Evolutionary conservation across 1,140 invertebrate genomes (phyloP), one percentile per base, ranked within the genome.

Genomic region (Pinna nobilis): DNA sequence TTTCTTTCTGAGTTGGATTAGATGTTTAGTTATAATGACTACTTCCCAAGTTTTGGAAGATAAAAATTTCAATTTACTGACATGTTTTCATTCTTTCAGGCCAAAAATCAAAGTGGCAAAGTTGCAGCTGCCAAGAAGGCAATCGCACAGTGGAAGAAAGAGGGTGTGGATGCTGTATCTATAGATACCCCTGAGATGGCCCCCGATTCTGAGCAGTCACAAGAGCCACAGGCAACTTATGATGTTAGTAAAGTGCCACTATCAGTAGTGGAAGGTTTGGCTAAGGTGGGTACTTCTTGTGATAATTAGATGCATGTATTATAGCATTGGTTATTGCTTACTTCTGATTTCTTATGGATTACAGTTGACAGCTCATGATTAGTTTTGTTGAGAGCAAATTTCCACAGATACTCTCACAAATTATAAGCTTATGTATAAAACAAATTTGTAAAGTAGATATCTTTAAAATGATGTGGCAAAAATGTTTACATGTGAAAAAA

Each of bases 231-330:
- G n/a, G n/a, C n/a, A n/a, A n/a, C n/a, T n/a, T n/a, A n/a, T n/a
- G n/a, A n/a, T n/a, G n/a, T n/a, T n/a, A n/a, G n/a, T n/a, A n/a
- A n/a, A n/a, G n/a, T n/a, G n/a, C n/a, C n/a, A n/a, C n/a, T n/a
- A n/a, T 33, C 28, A 59, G 20, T 33, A 25, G 15, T 33, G 33
- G 30, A 35, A 25, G 20, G 30, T 35, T 30, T n/a, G 15, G 20
- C 18, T 59, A 33, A 20, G 32, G 32, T 59, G 55, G 55, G 37
- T 59, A 33, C 33, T 59, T 33, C 55, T n/a, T 59, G 55, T 59
- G 3, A n/a, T n/a, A n/a, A n/a, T n/a, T n/a, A n/a, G n/a, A n/a
- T n/a, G n/a, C n/a, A n/a, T n/a, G n/a, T n/a, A n/a, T n/a, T n/a
- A n/a, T n/a, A n/a, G n/a, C n/a, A n/a, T n/a, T n/a, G n/a, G n/a